These are phyloP conservation scores for Papilio xuthus DNA, from an alignment of 1,140 invertebrate species.

Conservation along the genomic window DNA sequence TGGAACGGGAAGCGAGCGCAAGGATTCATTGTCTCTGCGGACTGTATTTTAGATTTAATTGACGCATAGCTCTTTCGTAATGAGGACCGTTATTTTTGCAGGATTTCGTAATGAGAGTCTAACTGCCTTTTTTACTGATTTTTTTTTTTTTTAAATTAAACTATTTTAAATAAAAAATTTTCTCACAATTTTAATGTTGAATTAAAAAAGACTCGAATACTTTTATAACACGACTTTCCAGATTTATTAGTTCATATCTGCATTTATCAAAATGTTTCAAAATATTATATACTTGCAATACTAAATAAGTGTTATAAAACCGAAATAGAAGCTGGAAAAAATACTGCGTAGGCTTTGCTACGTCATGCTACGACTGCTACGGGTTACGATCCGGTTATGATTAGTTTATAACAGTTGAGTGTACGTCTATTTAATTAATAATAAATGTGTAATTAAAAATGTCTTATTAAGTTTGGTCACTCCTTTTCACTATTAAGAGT, in stretches of 20 bases:
- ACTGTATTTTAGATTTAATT: slow-evolving; percentile 35
- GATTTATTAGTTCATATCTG: no score
- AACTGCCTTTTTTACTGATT: neutral
- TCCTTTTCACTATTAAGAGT: no score
- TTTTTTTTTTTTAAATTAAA: neutral
- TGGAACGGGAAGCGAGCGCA: slow-evolving; percentile 29
- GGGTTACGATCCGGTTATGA: neutral
- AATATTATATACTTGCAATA: no score
- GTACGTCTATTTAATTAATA: no score
- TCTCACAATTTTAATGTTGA: neutral
- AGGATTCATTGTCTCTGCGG: slow-evolving; percentile 35
- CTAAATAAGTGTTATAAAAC: no score
- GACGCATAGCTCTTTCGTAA: slow-evolving; percentile 36
- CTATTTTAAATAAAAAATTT: neutral
- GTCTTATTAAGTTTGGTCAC: no score
- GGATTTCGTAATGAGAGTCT: slow-evolving; percentile 21
- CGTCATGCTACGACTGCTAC: neutral
- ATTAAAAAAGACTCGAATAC: neutral
- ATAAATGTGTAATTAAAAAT: no score
- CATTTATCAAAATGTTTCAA: no score
- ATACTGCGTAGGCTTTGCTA: neutral
- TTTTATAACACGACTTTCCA: neutral
- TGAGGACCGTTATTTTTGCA: slow-evolving; percentile 18
- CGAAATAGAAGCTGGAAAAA: no score
- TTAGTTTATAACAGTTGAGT: no score